Conservation (phyloP, 2,888 invertebrate genomes). For the Aspidiotus destructor region DNA sequence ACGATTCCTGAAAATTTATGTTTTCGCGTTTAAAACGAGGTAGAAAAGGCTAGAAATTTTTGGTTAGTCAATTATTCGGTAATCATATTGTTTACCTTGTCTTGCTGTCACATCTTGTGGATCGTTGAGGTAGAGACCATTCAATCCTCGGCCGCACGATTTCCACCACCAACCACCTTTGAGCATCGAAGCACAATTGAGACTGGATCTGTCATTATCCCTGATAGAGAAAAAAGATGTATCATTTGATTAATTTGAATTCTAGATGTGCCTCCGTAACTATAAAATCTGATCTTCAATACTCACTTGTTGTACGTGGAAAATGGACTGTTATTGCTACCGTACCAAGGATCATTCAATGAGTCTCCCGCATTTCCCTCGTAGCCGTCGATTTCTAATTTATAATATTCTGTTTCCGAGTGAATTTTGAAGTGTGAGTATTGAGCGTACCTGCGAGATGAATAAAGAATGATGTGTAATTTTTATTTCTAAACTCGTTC, state of each 20-base stretch:
- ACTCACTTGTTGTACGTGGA: conserved; percentile 77
- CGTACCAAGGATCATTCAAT: conserved; percentile 87
- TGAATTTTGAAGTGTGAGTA: conserved; percentile 88
- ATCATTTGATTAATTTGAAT: neutral
- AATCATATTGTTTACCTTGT: conserved; percentile 53
- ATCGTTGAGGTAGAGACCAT: conserved; percentile 79
- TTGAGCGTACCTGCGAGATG: conserved; percentile 63
- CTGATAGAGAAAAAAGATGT: conserved; percentile 45
- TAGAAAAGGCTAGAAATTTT: neutral
- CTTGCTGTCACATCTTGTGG: conserved; percentile 81
- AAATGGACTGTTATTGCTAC: conserved; percentile 86
- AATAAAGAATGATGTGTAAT: neutral
- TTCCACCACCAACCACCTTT: conserved; percentile 97
- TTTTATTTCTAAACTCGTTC: too few relatives aligned
- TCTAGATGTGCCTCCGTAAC: neutral
- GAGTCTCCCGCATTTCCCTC: conserved; percentile 87
- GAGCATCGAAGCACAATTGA: conserved; percentile 86
- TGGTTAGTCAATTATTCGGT: too few relatives aligned
- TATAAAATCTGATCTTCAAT: neutral
- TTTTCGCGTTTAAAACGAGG: neutral
- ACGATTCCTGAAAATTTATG: conserved; percentile 59
- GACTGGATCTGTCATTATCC: conserved; percentile 79
- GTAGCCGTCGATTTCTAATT: conserved; percentile 82
- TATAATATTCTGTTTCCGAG: conserved; percentile 83
- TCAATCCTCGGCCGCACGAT: conserved; percentile 79